Evolutionary conservation across 2,797 vertebrate genomes (phyloP).

Genomic region (Sparus aurata): DNA sequence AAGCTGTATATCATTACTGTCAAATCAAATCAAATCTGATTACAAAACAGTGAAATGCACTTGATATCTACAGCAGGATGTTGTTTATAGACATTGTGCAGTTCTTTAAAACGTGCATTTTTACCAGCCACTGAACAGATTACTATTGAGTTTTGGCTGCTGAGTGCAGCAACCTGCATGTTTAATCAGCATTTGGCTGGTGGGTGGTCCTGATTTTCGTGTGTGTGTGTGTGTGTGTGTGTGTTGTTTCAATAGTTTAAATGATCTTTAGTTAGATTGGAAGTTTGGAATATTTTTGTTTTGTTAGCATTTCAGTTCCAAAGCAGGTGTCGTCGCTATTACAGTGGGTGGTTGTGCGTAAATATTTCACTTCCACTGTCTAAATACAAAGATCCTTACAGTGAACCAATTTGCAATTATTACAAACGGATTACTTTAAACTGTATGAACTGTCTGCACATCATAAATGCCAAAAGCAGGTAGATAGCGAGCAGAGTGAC

Average conservation of each 20-base stretch:
- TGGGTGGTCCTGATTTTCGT: no score
- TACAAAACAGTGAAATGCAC: neutral
- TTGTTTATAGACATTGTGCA: neutral
- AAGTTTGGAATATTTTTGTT: neutral
- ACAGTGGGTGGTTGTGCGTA: neutral
- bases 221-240: no score
- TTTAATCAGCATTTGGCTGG: no score
- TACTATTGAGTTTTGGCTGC: no score
- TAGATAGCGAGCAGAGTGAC: neutral
- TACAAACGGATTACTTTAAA: neutral
- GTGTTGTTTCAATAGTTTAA: neutral
- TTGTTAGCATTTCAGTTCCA: neutral
- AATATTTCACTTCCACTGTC: neutral
- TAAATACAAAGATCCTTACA: no score
- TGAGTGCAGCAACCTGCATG: no score
- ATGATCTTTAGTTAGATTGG: neutral
- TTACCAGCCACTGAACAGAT: no score
- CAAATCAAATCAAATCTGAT: neutral
- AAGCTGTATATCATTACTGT: neutral
- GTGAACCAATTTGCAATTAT: no score
- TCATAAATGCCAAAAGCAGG: neutral
- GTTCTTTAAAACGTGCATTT: no score
- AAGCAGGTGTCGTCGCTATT: neutral
- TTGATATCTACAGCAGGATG: neutral
- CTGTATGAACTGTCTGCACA: neutral